Conservation (phyloP, 2,797 vertebrate species). For the Hydrolagus colliei region DNA sequence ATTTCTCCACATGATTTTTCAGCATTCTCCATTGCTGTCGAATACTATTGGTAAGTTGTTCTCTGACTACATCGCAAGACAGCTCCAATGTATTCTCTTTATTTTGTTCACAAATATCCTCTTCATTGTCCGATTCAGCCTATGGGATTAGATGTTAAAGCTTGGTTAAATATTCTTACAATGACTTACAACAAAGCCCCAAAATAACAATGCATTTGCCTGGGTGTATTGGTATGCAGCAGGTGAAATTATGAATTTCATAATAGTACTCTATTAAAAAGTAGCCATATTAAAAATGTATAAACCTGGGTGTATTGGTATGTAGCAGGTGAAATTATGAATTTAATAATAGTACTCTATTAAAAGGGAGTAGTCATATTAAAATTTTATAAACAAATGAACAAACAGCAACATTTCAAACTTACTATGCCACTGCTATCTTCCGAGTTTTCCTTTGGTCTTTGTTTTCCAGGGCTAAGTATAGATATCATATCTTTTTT, state of each 20-base stretch:
- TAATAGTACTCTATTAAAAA: too few species aligned
- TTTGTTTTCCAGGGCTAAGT: constrained; percentile 67
- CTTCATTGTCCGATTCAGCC: constrained; percentile 73
- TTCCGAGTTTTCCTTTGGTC: constrained; percentile 58
- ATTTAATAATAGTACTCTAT: neutral
- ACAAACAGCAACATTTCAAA: constrained; percentile 27
- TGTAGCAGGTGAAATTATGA: neutral
- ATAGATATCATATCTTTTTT: constrained; percentile 93
- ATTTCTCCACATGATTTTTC: constrained; percentile 82
- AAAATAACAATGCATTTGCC: too few species aligned
- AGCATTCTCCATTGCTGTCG: constrained; percentile 91
- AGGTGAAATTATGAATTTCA: neutral
- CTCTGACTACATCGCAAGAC: constrained; percentile 81
- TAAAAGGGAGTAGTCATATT: neutral
- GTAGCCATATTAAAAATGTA: neutral
- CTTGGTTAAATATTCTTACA: too few species aligned
- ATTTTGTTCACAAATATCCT: constrained; percentile 65
- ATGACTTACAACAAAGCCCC: too few species aligned
- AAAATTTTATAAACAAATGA: neutral
- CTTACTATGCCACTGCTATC: constrained; percentile 70
- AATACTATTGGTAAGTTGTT: constrained; percentile 92
- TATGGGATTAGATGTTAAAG: constrained; percentile 39
- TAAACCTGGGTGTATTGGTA: neutral
- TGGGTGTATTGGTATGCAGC: neutral
- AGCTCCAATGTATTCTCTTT: constrained; percentile 77